Conservation (phyloP, 2,888 invertebrate species). For the Chaitophorus viminalis region DNA sequence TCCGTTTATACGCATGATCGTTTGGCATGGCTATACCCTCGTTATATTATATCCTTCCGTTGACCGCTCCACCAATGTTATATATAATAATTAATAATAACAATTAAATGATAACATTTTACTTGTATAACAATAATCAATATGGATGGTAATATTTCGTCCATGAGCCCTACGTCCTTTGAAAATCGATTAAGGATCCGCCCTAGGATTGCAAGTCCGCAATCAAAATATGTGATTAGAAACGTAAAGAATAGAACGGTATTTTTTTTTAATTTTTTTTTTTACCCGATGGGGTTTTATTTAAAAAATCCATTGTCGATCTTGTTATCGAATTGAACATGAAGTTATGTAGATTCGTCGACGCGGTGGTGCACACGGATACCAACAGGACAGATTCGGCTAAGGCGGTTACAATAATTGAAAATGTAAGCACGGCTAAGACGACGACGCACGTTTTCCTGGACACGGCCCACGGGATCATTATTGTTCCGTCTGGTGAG, state of each 20-base stretch:
- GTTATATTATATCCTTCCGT: no score
- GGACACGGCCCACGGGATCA: slow-evolving; percentile 19
- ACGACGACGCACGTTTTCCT: slow-evolving; percentile 69
- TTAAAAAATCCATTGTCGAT: slow-evolving; percentile 87
- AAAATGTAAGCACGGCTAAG: slow-evolving; percentile 71
- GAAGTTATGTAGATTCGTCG: slow-evolving; percentile 79
- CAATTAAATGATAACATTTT: slow-evolving; percentile 63
- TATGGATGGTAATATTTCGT: slow-evolving; percentile 77
- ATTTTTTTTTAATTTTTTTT: no score
- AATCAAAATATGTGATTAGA: background rate
- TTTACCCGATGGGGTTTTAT: slow-evolving; percentile 85
- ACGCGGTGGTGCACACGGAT: slow-evolving; percentile 81
- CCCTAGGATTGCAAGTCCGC: slow-evolving; percentile 67
- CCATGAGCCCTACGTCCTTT: slow-evolving; percentile 84
- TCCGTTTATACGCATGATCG: no score
- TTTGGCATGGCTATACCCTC: no score
- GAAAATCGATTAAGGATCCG: slow-evolving; percentile 84
- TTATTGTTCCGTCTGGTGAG: background rate
- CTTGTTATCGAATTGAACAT: slow-evolving; percentile 85
- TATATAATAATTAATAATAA: no score
- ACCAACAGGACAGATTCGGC: slow-evolving; percentile 78
- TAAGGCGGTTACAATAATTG: slow-evolving; percentile 70
- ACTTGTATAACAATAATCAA: slow-evolving; percentile 74
- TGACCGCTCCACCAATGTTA: no score
- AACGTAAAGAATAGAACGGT: background rate